A percentile compares a stretch with the other conserved stretches of the same genome.
Conservation (phyloP, 92 coral and sea anemone genomes). For the Actinernus sp. region DNA sequence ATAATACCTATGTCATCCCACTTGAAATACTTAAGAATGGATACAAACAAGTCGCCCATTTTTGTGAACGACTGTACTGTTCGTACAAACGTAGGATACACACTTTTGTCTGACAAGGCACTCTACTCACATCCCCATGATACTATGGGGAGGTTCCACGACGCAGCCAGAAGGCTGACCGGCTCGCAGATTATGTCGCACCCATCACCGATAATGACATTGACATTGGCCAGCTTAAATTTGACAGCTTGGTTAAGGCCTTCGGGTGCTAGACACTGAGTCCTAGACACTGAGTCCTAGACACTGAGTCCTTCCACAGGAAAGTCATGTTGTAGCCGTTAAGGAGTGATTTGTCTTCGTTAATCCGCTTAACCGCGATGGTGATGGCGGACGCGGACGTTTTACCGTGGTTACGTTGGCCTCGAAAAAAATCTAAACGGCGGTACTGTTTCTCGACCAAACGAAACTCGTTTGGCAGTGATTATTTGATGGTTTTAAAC, state of each 20-base stretch:
- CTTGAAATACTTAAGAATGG: constrained; percentile 70
- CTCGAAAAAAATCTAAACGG: no score
- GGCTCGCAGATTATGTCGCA: constrained; percentile 88
- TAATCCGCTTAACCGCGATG: constrained; percentile 82
- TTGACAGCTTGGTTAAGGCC: no score
- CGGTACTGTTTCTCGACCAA: no score
- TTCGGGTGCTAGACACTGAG: constrained; percentile 81
- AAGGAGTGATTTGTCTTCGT: constrained; percentile 64
- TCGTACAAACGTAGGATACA: constrained; percentile 77
- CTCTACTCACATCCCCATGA: constrained; percentile 91
- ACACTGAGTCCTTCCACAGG: constrained; percentile 84
- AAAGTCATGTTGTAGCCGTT: constrained; percentile 77
- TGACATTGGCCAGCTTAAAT: constrained; percentile 74
- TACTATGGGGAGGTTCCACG: constrained; percentile 87
- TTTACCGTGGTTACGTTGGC: no score
- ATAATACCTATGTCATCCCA: constrained; percentile 86
- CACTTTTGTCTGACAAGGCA: constrained; percentile 74
- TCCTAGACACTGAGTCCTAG: no score
- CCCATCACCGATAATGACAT: constrained; percentile 86
- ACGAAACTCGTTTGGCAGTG: no score
- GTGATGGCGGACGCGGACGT: constrained; percentile 86
- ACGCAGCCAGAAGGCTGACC: constrained; percentile 79
- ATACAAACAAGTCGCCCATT: constrained; percentile 77
- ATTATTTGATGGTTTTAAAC: no score
- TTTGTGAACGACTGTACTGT: constrained; percentile 85